Conservation (phyloP, 2,888 invertebrate genomes). For the Disparrhopalites patrizii region DNA sequence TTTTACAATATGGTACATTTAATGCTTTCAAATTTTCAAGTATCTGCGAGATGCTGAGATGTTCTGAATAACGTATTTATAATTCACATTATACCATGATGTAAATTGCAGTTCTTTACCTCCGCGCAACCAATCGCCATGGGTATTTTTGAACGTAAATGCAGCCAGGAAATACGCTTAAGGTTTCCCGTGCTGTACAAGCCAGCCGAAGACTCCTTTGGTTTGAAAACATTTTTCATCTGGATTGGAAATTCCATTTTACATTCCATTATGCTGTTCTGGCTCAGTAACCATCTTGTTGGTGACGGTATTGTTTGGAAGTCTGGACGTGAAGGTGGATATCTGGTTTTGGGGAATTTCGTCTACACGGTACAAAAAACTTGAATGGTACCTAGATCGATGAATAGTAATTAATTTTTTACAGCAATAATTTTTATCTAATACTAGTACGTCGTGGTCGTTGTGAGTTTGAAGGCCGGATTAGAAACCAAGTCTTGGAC, state of each 20-base stretch:
- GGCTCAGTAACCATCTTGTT: conserved; percentile 78
- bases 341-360: conserved; percentile 89
- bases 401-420: not conserved
- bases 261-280: conserved; percentile 93
- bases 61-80: not conserved
- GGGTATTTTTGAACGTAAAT: conserved; percentile 95
- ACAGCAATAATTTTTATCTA: conserved; percentile 46
- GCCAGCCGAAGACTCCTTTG: conserved; percentile 80
- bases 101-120: conserved; percentile 80
- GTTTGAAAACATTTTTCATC: conserved; percentile 87
- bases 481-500: conserved; percentile 72
- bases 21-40: not conserved
- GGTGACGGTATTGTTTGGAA: conserved; percentile 73
- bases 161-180: conserved; percentile 82
- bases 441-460: conserved; percentile 75
- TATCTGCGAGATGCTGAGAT: not conserved
- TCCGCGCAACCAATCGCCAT: conserved; percentile 95
- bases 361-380: conserved; percentile 77
- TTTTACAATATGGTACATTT: conserved; percentile 82
- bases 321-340: conserved; percentile 80
- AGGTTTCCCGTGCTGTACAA: conserved; percentile 67
- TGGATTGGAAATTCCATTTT: conserved; percentile 92
- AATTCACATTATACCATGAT: too few species aligned
- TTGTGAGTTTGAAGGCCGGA: conserved; percentile 94
- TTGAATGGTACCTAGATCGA: not conserved